Evolutionary conservation across 2,113 vertebrate genomes (phyloP), one percentile per base, ranked within the genome.

Genomic region (Alectura lathami): DNA sequence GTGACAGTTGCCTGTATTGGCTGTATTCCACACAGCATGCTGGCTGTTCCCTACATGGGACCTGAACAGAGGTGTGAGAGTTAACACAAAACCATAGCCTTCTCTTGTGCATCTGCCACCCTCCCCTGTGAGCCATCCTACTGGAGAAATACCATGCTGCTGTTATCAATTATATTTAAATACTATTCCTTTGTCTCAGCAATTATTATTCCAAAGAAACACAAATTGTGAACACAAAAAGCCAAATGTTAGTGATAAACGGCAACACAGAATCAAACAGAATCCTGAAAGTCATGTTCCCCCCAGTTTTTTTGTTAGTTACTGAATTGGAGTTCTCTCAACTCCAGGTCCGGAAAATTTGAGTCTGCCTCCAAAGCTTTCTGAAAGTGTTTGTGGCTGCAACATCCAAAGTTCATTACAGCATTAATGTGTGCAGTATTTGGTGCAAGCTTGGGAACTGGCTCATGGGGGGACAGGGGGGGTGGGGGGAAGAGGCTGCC

Each of bases 31-130:
- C 20, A 98, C 97, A 0, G 88, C 94, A 26, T 98, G 98, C 91
- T 99, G 98, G 95, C 97, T 98, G 95, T 98, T 99, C 38, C 97
- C 98, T 69, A 98, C 21, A 1, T 98, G 98, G 96, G 98, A 98
- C 97, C 99, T 99, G 93, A 20, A 84, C 8, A 88, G 89, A 96
- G 54, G 96, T 75, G 11, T 29, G 26, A 96, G n/a, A 89, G 72
- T 91, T 80, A 95, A 27, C 20, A 54, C 0, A 8, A 83, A 51
- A 57, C 42, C 42, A 40, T 4, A 79, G 12, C 50, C 17, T 60
- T 30, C 45, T 57, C 20, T 15, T 21, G 4, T 34, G 16, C 34
- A 13, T 57, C 26, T 32, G 36, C 38, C 48, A 5, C 40, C 47
- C 15, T 79, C 40, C 53, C 29, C 38, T 57, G 17, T 57, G 47